Percentiles rank a stretch among this genome's conserved stretches.
These are phyloP conservation scores for Paratrypauchen microcephalus DNA, from an alignment of 2,797 vertebrate genomes.

Conservation along the genomic window DNA sequence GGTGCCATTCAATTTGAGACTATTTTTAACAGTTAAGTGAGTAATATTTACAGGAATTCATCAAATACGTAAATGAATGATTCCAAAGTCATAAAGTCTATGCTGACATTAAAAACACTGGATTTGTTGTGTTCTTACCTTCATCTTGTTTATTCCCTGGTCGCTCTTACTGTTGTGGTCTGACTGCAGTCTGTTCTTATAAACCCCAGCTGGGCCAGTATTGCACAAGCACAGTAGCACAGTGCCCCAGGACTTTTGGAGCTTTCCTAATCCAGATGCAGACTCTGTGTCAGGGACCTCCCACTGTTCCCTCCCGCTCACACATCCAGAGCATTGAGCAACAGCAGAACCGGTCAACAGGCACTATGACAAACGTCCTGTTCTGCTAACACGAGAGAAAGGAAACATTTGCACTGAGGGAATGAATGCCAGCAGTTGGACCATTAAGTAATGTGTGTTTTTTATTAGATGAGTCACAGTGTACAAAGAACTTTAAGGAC, in stretches of 20 bases:
- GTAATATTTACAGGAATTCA: too few relatives aligned
- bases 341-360: background rate
- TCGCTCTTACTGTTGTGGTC: background rate
- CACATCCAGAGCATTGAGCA: constrained; percentile 1
- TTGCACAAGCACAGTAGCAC: background rate
- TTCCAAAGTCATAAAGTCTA: too few relatives aligned
- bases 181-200: background rate
- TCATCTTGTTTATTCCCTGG: background rate
- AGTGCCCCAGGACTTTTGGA: background rate
- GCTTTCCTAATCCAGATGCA: background rate
- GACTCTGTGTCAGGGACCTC: background rate
- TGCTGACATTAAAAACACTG: too few relatives aligned
- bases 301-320: background rate
- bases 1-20: too few relatives aligned
- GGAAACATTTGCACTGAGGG: background rate
- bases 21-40: too few relatives aligned
- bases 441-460: background rate
- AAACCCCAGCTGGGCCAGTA: background rate
- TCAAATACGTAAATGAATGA: too few relatives aligned
- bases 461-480: background rate
- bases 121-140: background rate
- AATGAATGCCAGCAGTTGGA: background rate
- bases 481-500: background rate
- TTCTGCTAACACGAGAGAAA: background rate
- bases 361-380: background rate